These are phyloP conservation scores for Siniperca knerii DNA, from an alignment of 2,113 vertebrate genomes.

Conservation along the genomic window DNA sequence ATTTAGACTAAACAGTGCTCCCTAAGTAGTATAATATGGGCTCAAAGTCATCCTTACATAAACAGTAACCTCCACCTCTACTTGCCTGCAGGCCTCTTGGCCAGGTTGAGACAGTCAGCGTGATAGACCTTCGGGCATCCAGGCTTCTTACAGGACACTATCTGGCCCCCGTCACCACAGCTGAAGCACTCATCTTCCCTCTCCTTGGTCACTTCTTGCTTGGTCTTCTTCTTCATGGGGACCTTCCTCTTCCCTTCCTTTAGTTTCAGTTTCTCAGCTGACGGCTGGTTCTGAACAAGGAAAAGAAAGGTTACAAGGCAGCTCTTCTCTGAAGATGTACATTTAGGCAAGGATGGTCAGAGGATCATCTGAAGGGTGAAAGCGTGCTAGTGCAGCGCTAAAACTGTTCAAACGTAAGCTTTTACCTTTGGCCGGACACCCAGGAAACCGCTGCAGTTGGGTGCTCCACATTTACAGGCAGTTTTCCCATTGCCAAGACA, in stretches of 20 bases:
- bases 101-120: conserved; percentile 96
- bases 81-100: conserved; percentile 95
- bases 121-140: conserved; percentile 99
- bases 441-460: conserved; percentile 98
- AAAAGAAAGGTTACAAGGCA: neutral
- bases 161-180: conserved; percentile 96
- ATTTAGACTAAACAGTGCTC: neutral
- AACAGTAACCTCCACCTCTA: neutral
- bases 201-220: conserved; percentile 92
- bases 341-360: neutral
- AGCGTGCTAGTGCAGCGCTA: neutral
- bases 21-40: neutral
- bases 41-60: neutral
- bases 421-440: conserved; percentile 96
- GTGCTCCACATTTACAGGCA: conserved; percentile 96
- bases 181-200: conserved; percentile 98
- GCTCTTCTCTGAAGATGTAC: neutral
- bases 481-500: conserved; percentile 98
- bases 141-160: conserved; percentile 96
- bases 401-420: no score
- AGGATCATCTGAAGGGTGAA: neutral
- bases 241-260: conserved; percentile 91
- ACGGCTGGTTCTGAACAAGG: conserved; percentile 89
- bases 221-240: conserved; percentile 89
- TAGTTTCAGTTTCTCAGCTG: conserved; percentile 88